Base-by-base conservation (phyloP, 2,797 vertebrate species). In the Acanthiza pusilla region DNA sequence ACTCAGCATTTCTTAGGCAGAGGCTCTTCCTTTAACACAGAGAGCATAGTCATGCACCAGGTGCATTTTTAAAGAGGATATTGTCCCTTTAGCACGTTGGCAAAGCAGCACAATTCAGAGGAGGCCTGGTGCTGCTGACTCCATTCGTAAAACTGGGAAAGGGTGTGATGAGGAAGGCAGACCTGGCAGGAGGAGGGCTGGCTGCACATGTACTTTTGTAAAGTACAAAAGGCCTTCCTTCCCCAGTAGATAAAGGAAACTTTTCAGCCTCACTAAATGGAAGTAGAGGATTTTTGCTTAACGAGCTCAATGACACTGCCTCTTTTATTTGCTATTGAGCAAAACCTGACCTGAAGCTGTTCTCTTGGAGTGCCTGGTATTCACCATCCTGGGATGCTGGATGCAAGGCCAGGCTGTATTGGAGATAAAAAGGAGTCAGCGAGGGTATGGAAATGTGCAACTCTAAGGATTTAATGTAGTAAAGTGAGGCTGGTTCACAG, bases 51-150 rank as follows among this genome's bases (percentile, higher is more conserved):
- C 2, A 1, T 5, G 8, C 3, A 1, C 5, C 7, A 40, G 25
- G 26, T 40, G 18, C 5, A 13, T 60, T 92, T 63, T 5, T 54
- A 29, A 30, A 40, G 36, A 29, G 26, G 36, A 23, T 27, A 8
- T 19, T 43, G 36, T 25, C 6, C n/a, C 34, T 89, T 34, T 26
- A 53, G 62, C 2, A 4, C 19, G 10, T 62, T 61, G 32, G 21
- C 23, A 15, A 32, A 66, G 38, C n/a, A 34, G 10, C 1, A 0
- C 7, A 3, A 4, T 9, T 20, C 2, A 0, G 8, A 8, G 27
- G 21, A 47, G 12, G 12, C 1, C 0, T 47, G 43, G 4, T 32
- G 2, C 18, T 63, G 36, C 27, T 36, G 68, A 13, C 21, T 20
- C 27, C 15, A 0, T 29, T 16, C 8, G 0, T 10, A 20, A 22